Evolutionary conservation across 1,140 invertebrate genomes (phyloP), one percentile per base, ranked within the genome.

Genomic region (Apis cerana): DNA sequence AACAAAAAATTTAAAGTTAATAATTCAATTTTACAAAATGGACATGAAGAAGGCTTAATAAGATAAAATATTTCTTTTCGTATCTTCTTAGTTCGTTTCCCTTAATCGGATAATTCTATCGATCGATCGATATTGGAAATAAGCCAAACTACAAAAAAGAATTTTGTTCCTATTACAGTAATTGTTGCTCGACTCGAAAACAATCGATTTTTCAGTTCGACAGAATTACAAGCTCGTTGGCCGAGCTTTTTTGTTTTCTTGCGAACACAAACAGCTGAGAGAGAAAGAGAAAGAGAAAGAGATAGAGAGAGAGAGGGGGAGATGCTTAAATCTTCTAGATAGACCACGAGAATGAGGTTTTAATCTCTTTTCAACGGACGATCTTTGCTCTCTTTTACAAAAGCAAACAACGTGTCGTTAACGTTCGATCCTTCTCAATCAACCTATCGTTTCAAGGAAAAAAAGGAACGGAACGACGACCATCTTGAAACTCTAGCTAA

Each of bases 341-440:
- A 54, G 64, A 58, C 75, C n/a, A 52, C 13, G 62, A 19, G 33
- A 80, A 74, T 54, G 33, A 61, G 54, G 33, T 43, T 75, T 68
- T 75, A 75, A 81, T 75, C 62, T 68, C 54, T 52, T 21, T 23
- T 21, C 21, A 58, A 59, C 80, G 52, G 75, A 68, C 58, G 69
- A 54, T n/a, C 67, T 13, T 10, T n/a, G n/a, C 27, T 59, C 3
- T 12, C 61, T 58, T 54, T 72, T 33, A 19, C 33, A 21, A 9
- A 43, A 17, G 52, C 33, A 67, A 81, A 75, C 62, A 75, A 33
- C 50, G 71, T 65, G 67, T 75, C 62, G 64, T 75, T 67, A 52
- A 65, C 50, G 75, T 65, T 54, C 62, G 23, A 74, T 62, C 43
- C 19, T 54, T 52, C n/a, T 52, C 78, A 21, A 68, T 65, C 79